Base-by-base conservation (phyloP, 2,888 invertebrate genomes). In the Monochamus alternatus region DNA sequence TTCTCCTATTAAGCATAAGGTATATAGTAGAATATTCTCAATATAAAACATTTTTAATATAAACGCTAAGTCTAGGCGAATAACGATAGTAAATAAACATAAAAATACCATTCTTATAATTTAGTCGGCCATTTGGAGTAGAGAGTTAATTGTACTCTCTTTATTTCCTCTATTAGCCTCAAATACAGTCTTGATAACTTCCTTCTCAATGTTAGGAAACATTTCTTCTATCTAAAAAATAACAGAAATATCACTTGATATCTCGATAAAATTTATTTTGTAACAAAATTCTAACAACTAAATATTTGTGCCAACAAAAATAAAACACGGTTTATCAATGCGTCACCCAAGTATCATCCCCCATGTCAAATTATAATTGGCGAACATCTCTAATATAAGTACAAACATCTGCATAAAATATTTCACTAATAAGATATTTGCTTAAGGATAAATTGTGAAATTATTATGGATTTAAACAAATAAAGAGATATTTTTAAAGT, bases 191-290 rank as follows among this genome's bases (percentile, higher is more conserved):
- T 94, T 95, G 74, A 98, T 94, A 5, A 98, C 97, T 85, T 98
- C 97, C 81, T 94, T 95, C 86, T 98, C 98, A 86, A 98, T 94
- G 86, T 95, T 95, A 1, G 98, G 98, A 90, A 99, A 98, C 97
- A 98, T 98, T 90, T 98, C 98, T 86, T 95, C 94, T 81, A 98
- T 94, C 95, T 96, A 89, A 44, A 90, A 89, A 77, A 22, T 22
- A 73, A n/a, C 55, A 55, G 2, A 55, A 55, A n/a, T 55, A 1
- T 10, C 22, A 30, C 9, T 30, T 59, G 10, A 9, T 59, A 30
- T 22, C 30, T 22, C 22, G 1, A 22, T 22, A 22, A 22, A 22
- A 22, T 22, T 22, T 22, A 22, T 22, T 22, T 22, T 22, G 22
- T 22, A 22, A 22, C 22, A 22, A n/a, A n/a, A n/a, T n/a, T n/a